Evolutionary conservation across 2,113 vertebrate genomes (phyloP).

Genomic region (Periophthalmodon schlosseri): DNA sequence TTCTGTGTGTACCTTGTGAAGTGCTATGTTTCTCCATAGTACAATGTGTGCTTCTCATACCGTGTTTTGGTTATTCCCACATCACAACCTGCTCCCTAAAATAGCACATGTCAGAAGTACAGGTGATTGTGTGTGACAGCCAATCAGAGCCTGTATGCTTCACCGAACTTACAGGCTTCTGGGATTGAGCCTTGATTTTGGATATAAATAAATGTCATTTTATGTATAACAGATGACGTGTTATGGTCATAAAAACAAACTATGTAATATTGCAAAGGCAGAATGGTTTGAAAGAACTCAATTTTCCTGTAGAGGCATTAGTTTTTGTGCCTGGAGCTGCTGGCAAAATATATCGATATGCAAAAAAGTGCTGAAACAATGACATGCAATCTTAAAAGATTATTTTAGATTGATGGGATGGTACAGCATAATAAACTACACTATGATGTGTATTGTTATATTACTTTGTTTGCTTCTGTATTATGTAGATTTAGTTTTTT

Average conservation of each 20-base stretch:
- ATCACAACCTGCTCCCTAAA: conserved; percentile 35
- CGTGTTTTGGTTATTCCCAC: conserved; percentile 30
- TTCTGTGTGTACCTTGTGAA: conserved; percentile 31
- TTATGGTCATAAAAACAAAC: neutral
- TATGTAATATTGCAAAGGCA: neutral
- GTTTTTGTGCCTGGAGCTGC: neutral
- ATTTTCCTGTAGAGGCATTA: neutral
- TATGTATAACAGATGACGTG: conserved; percentile 40
- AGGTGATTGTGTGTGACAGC: conserved; percentile 52
- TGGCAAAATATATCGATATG: neutral
- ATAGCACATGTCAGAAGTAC: conserved; percentile 32
- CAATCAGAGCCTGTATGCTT: conserved; percentile 56
- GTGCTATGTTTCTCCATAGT: conserved; percentile 10
- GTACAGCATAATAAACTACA: neutral
- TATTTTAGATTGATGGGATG: neutral
- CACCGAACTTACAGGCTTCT: conserved; percentile 39
- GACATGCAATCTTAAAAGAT: neutral
- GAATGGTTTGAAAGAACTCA: neutral
- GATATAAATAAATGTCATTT: conserved; percentile 35
- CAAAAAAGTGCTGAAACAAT: neutral
- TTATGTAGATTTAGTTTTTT: neutral
- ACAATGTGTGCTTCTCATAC: conserved; percentile 21
- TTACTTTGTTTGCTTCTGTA: neutral
- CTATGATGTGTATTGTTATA: neutral
- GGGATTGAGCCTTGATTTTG: conserved; percentile 41